Base-by-base conservation (phyloP, 2,113 vertebrate species). In the Arothron firmamentum region DNA sequence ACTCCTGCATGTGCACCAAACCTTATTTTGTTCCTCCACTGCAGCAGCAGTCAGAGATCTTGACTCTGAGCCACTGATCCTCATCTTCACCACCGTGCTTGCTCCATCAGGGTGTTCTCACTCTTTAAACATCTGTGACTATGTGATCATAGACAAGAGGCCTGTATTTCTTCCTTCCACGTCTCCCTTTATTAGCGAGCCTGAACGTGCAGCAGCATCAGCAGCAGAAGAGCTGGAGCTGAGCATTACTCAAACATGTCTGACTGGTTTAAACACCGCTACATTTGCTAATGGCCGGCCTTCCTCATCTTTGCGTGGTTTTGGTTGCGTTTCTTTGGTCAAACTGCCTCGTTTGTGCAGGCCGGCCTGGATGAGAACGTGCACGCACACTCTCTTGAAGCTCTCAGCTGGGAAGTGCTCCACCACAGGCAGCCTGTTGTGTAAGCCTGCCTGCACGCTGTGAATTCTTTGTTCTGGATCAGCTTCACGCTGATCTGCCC, bases 231-330 rank as follows among this genome's bases (percentile, higher is more conserved):
- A 38, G 34, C 34, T 9, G 34, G 34, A 38, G 13, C 17, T 23
- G n/a, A 41, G 25, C n/a, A 2, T 23, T 43, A 16, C 16, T 23
- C 21, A 23, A 23, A 23, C 48, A 15, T 14, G 2, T 43, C 41
- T 8, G 41, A 11, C 14, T 43, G 41, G 41, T 62, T 20, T 28
- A 4, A 54, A 55, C 19, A 41, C 46, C n/a, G 46, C n/a, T 15
- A 48, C 46, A 7, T 7, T 28, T 3, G 16, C 10, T 8, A 18
- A 48, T 48, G 16, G 3, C 47, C 15, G n/a, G n/a, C 47, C 54
- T 45, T 34, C 56, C 47, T 28, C 25, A 3, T 72, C 59, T 23
- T 25, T 59, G 4, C 53, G 19, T 23, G 15, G 42, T 19, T 43
- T 47, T 12, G 16, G 5, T 45, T 9, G 19, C 31, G 47, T 14